Evolutionary conservation across 2,888 invertebrate species (phyloP).

Genomic region (Thereva unica): DNA sequence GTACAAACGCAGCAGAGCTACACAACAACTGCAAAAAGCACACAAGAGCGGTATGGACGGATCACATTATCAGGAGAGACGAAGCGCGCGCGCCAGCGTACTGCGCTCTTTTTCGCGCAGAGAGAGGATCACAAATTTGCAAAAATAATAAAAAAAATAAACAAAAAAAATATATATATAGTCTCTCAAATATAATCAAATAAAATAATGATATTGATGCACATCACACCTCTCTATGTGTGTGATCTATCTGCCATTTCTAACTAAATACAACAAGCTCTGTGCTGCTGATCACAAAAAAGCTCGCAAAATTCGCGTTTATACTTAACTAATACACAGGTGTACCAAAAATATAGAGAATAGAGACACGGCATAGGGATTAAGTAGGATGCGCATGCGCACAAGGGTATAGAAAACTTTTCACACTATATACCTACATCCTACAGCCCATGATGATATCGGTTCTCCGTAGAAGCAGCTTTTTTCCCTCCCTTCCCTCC

Average conservation of each 20-base stretch:
- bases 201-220: slow-evolving; percentile 24
- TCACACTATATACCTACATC: no score
- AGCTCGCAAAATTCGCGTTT: no score
- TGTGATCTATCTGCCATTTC: slow-evolving; percentile 21
- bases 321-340: no score
- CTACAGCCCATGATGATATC: no score
- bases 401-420: no score
- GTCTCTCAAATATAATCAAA: slow-evolving; percentile 33
- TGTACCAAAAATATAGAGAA: no score
- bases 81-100: slow-evolving; percentile 28
- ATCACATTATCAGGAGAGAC: slow-evolving; percentile 31
- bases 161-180: not conserved
- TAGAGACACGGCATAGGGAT: no score
- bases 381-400: no score
- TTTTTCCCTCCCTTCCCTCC: no score
- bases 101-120: not conserved
- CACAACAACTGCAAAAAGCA: slow-evolving; percentile 18
- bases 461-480: no score
- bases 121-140: not conserved
- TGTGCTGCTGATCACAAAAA: no score
- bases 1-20: slow-evolving; percentile 39
- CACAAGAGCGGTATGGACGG: slow-evolving; percentile 6
- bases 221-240: slow-evolving; percentile 20
- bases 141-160: slow-evolving; percentile 7
- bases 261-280: slow-evolving; percentile 19